Conservation (phyloP, 2,888 invertebrate genomes). For the Boloria euphrosyne region DNA sequence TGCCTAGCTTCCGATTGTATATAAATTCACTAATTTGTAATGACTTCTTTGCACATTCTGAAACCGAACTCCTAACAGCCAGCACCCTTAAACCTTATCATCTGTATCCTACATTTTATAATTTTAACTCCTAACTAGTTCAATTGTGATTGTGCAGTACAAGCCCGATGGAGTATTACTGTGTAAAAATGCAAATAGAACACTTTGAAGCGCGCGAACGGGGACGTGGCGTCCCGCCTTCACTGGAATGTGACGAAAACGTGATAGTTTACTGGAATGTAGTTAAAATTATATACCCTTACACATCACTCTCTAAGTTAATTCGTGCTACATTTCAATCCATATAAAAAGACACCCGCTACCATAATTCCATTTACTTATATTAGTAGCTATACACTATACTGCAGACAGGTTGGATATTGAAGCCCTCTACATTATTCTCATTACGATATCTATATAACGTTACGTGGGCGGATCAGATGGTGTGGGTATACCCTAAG, state of each 20-base stretch:
- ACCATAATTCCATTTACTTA: conserved; percentile 59
- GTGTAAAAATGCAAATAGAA: conserved; percentile 38
- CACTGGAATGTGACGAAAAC: conserved; percentile 31
- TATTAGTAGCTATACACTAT: conserved; percentile 57
- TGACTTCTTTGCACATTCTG: conserved; percentile 3
- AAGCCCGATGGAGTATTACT: conserved; percentile 41
- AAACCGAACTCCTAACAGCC: conserved; percentile 43
- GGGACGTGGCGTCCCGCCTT: conserved; percentile 18
- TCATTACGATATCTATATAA: conserved; percentile 62
- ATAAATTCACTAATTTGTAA: conserved; percentile 1
- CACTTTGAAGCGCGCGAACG: conserved; percentile 30
- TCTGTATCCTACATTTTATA: conserved; percentile 71
- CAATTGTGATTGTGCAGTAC: conserved; percentile 78
- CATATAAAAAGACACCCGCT: conserved; percentile 66
- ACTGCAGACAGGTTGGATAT: conserved; percentile 55
- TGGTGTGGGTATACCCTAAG: conserved; percentile 65
- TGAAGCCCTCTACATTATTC: conserved; percentile 58
- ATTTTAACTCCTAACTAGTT: conserved; percentile 77
- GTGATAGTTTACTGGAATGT: conserved; percentile 35
- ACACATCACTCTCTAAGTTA: conserved; percentile 45
- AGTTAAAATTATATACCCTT: conserved; percentile 26
- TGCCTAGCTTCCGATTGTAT: conserved; percentile 9
- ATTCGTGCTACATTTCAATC: conserved; percentile 61
- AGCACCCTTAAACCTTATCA: conserved; percentile 56
- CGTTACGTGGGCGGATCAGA: conserved; percentile 71